Percentiles rank a stretch among this genome's conserved stretches.
Conservation (phyloP, 2,888 invertebrate genomes). For the Diloba caeruleocephala region DNA sequence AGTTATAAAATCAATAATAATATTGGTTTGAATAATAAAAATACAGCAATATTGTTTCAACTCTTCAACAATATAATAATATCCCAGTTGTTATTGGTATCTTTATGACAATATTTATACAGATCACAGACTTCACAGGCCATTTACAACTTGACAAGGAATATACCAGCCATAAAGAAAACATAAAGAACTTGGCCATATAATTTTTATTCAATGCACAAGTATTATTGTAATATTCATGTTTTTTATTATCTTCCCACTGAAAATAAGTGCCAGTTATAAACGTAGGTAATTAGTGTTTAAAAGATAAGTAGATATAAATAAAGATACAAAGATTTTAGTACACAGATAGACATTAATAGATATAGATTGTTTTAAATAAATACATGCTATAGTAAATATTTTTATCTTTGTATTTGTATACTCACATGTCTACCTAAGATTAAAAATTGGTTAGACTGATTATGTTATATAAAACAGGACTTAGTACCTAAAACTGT, state of each 20-base stretch:
- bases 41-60: constrained; percentile 31
- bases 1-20: constrained; percentile 30
- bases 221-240: too few relatives aligned
- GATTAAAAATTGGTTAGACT: too few relatives aligned
- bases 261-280: constrained; percentile 9
- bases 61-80: constrained; percentile 25
- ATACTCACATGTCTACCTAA: not conserved
- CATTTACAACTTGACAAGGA: constrained; percentile 33
- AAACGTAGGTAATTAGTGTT: constrained; percentile 7
- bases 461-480: too few relatives aligned
- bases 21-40: constrained; percentile 10
- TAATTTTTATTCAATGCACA: too few relatives aligned
- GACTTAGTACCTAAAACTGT: too few relatives aligned
- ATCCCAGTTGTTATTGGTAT: constrained; percentile 20
- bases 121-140: constrained; percentile 23
- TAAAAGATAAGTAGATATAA: not conserved
- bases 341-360: too few relatives aligned
- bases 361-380: too few relatives aligned
- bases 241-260: constrained; percentile 23
- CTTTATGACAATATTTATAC: constrained; percentile 42
- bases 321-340: too few relatives aligned
- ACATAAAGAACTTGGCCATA: constrained; percentile 6
- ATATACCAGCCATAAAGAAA: constrained; percentile 19
- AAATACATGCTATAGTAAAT: too few relatives aligned
- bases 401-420: not conserved